A percentile compares a stretch with the other conserved stretches of the same genome.
These are phyloP conservation scores for Euzophera pinguis DNA, from an alignment of 2,888 invertebrate species.

Conservation along the genomic window DNA sequence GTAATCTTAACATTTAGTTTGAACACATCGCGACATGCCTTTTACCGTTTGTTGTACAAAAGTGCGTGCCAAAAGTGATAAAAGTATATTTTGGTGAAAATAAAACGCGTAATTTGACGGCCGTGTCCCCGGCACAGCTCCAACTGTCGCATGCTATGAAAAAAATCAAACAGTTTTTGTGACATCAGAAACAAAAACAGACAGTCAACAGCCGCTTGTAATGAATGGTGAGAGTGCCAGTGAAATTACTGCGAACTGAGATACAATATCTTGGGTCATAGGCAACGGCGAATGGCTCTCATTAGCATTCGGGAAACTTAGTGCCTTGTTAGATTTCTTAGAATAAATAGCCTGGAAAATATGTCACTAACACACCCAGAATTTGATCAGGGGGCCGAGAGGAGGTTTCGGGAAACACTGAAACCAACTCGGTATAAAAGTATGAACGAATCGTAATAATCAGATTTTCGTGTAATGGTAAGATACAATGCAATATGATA, in stretches of 20 bases:
- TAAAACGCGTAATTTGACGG: not conserved
- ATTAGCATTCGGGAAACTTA: too few relatives aligned
- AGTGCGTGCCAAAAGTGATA: constrained; percentile 7
- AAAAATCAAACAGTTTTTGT: not conserved
- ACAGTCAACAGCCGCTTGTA: not conserved
- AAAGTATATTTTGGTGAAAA: constrained; percentile 7
- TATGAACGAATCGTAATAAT: too few relatives aligned
- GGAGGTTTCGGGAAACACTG: too few relatives aligned
- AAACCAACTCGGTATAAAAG: too few relatives aligned
- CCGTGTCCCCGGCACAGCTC: not conserved
- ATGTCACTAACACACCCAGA: too few relatives aligned
- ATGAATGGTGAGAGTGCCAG: not conserved
- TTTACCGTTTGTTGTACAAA: constrained; percentile 2
- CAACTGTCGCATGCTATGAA: not conserved
- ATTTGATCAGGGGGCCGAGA: too few relatives aligned
- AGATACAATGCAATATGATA: too few relatives aligned
- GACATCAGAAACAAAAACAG: not conserved
- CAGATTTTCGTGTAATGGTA: too few relatives aligned
- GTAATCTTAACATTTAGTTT: not conserved
- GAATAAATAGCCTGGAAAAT: too few relatives aligned
- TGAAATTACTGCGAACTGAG: not conserved
- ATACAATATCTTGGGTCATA: too few relatives aligned
- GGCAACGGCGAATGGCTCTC: too few relatives aligned
- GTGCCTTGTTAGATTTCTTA: too few relatives aligned
- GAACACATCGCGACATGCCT: not conserved